Base-by-base conservation (phyloP, 2,888 invertebrate species). In the Tryphoninae sp. region DNA sequence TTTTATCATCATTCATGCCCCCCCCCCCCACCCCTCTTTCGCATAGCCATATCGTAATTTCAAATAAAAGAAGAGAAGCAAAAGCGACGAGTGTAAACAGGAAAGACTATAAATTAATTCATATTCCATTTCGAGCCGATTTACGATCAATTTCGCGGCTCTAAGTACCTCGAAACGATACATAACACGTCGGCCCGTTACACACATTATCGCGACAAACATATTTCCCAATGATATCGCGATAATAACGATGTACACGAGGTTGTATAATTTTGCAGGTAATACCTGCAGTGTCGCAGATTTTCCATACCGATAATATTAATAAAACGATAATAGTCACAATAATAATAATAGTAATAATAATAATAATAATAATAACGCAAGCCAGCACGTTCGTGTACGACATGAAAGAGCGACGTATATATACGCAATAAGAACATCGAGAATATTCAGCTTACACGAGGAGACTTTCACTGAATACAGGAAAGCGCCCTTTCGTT, bases 361-460 rank as follows among this genome's bases (percentile, higher is more conserved):
- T 59, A 61, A 80, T 71, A 61, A 80, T 71, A 61, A 61, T 62
- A 64, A 80, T 80, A 53, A 68, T 68, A 76, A 68, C n/a, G 49
- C 49, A 45, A 59, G 51, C 9, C 13, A 11, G 42, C 67, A 9
- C 40, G 53, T 69, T 59, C n/a, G 26, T 58, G 65, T 45, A 68
- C 26, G 59, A 72, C 67, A 58, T 9, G 72, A 77, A 45, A 72
- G 22, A 53, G n/a, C 42, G 58, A 62, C 45, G 11, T 45, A 26
- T 62, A 11, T 13, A 51, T 73, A n/a, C 7, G 53, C 11, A 13
- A 11, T 22, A 53, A 40, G 22, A 19, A 33, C 75, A 67, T 19
- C 65, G n/a, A 42, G 45, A 72, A 74, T 16, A 58, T 19, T 77
- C 68, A 40, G 42, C 40, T 62, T 62, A 62, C 55, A 26, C 40